Evolutionary conservation across 2,113 vertebrate species (phyloP).

Genomic region (Onychostruthus taczanowskii): DNA sequence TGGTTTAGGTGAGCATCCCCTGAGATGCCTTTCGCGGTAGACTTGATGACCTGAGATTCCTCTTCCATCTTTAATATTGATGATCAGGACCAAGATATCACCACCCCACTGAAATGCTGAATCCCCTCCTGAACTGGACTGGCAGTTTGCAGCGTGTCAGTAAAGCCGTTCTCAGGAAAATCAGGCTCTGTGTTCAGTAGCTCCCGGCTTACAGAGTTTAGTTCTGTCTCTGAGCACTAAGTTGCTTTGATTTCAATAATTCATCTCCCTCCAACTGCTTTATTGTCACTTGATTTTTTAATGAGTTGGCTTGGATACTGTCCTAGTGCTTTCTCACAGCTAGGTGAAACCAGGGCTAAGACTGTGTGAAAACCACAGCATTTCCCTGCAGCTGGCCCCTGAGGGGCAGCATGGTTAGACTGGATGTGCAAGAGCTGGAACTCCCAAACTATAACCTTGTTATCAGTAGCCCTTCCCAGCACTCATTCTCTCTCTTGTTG

Average conservation of each 20-base stretch:
- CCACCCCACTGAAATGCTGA: not conserved
- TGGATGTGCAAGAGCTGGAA: not conserved
- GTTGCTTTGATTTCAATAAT: slow-evolving; percentile 44
- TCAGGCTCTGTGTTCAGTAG: not conserved
- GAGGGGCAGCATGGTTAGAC: not conserved
- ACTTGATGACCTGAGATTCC: not conserved
- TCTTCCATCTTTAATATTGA: not conserved
- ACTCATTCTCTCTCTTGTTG: not conserved
- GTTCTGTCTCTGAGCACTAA: not conserved
- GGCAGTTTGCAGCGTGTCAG: not conserved
- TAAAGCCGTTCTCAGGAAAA: not conserved
- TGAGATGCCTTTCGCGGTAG: not conserved
- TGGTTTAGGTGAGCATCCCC: not conserved
- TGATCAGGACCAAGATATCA: not conserved
- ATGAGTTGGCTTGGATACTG: not conserved
- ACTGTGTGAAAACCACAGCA: not conserved
- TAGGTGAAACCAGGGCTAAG: not conserved
- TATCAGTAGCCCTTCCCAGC: not conserved
- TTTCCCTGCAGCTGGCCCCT: not conserved
- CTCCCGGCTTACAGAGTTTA: not conserved
- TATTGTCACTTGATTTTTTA: slow-evolving; percentile 48
- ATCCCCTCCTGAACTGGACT: not conserved
- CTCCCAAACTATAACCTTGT: not conserved
- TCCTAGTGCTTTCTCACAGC: not conserved
- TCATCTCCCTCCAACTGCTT: not conserved